Evolutionary conservation across 2,797 vertebrate genomes (phyloP).

Genomic region (Sarcophilus harrisii): DNA sequence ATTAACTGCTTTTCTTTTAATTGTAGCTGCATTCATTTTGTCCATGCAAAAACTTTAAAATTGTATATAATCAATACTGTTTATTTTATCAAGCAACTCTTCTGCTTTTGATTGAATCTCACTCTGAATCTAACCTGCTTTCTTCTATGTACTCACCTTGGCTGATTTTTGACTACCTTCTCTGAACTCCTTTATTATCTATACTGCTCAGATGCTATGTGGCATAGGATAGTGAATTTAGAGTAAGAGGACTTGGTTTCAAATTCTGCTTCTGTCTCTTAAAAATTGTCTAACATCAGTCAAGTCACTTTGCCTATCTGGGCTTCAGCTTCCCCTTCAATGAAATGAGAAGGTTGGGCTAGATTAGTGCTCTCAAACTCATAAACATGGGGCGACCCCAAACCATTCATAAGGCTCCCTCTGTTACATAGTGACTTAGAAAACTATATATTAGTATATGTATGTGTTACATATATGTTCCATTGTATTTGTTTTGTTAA

Average conservation of each 20-base stretch:
- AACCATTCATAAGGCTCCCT: background rate
- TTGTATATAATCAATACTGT: background rate
- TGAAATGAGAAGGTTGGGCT: background rate
- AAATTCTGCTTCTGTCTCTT: background rate
- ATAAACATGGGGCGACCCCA: background rate
- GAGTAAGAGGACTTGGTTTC: background rate
- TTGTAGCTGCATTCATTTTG: background rate
- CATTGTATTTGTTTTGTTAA: background rate
- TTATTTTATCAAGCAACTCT: background rate
- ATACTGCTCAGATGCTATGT: background rate
- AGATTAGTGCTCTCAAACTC: background rate
- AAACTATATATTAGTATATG: background rate
- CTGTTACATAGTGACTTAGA: background rate
- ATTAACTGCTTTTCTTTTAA: background rate
- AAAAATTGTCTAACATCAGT: background rate
- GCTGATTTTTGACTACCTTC: background rate
- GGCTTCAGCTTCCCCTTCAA: background rate
- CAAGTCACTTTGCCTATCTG: background rate
- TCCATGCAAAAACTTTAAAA: background rate
- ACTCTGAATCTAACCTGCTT: background rate
- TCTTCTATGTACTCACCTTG: background rate
- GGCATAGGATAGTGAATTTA: background rate
- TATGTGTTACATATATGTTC: background rate
- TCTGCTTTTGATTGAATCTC: background rate
- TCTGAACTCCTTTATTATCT: background rate